Conservation (phyloP, 2,888 invertebrate genomes). For the Suillia variegata region DNA sequence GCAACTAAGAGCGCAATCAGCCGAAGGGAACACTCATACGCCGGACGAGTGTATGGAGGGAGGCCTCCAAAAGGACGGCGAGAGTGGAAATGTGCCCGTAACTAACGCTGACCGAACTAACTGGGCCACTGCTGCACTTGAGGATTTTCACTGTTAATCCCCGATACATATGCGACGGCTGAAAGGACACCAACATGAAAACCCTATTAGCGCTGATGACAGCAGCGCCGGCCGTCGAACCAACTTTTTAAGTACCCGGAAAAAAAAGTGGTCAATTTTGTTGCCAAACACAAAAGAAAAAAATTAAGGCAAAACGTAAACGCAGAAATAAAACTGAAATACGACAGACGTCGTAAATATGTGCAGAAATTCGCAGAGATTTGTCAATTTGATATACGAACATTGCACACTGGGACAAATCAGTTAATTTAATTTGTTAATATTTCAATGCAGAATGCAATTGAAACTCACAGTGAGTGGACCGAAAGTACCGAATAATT, state of each 20-base stretch:
- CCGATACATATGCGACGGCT: constrained; percentile 13
- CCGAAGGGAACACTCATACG: neutral
- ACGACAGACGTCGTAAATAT: too few species aligned
- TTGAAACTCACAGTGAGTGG: too few species aligned
- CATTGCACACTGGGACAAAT: neutral
- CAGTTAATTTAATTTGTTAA: too few species aligned
- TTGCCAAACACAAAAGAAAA: neutral
- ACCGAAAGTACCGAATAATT: too few species aligned
- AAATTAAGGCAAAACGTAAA: neutral
- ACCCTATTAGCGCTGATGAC: constrained; percentile 32
- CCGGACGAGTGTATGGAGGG: neutral
- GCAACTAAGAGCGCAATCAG: neutral
- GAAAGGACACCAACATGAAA: constrained; percentile 28
- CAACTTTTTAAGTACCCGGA: too few species aligned
- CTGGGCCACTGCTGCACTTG: neutral
- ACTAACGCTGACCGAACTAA: too few species aligned
- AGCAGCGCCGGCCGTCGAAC: constrained; percentile 2
- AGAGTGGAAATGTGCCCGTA: too few species aligned
- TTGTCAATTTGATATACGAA: constrained; percentile 19
- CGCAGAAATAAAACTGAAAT: constrained; percentile 4
- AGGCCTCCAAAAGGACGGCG: too few species aligned
- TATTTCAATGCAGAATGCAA: too few species aligned
- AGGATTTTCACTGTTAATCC: constrained; percentile 18
- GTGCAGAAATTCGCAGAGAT: constrained; percentile 17
- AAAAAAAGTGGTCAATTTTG: too few species aligned